These are phyloP conservation scores for Cephus pygmeus DNA, from an alignment of 2,888 invertebrate genomes.

Conservation along the genomic window DNA sequence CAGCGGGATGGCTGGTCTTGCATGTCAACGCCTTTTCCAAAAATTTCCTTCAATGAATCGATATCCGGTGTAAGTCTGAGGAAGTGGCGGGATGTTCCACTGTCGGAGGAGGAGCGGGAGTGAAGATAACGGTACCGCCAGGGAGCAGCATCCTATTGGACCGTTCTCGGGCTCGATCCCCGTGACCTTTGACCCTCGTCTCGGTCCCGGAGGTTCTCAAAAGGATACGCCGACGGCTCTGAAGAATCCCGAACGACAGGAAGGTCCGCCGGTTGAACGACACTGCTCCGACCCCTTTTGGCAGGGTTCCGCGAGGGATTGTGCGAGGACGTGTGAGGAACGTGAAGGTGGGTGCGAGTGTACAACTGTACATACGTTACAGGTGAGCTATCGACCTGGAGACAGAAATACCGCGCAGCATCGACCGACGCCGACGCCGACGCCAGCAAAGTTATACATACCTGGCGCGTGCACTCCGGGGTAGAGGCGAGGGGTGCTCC, in stretches of 20 bases:
- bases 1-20: neutral
- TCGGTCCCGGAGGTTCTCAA: slow-evolving; percentile 2
- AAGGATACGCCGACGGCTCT: neutral
- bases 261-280: slow-evolving; percentile 34
- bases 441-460: slow-evolving; percentile 30
- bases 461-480: slow-evolving; percentile 42
- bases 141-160: neutral
- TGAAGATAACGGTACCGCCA: neutral
- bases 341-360: neutral
- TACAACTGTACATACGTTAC: slow-evolving; percentile 28
- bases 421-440: slow-evolving; percentile 57
- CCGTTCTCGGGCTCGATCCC: neutral
- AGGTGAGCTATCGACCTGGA: slow-evolving; percentile 64
- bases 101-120: neutral
- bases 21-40: neutral
- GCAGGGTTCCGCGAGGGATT: slow-evolving; percentile 32
- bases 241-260: neutral
- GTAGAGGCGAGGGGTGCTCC: slow-evolving; percentile 12
- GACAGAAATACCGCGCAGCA: slow-evolving; percentile 65
- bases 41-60: neutral
- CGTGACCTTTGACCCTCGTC: slow-evolving; percentile 11
- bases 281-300: slow-evolving; percentile 32
- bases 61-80: neutral
- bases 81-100: neutral
- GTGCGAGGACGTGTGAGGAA: slow-evolving; percentile 37